Conservation (phyloP, 2,113 vertebrate genomes). For the Aspiorhynchus laticeps region DNA sequence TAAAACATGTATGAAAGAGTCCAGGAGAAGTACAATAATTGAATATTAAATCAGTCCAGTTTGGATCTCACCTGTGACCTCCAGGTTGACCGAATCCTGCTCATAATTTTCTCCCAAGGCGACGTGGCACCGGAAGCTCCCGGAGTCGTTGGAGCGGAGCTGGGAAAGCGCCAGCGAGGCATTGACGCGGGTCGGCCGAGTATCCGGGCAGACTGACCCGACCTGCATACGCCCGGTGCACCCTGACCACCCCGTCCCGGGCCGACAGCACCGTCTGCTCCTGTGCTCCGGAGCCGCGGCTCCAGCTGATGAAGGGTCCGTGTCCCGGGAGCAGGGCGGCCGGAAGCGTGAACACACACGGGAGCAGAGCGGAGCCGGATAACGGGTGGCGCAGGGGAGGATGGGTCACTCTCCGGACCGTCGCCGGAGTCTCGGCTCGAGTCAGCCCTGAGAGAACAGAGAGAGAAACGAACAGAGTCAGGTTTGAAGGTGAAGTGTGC, state of each 20-base stretch:
- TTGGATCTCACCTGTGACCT: constrained; percentile 86
- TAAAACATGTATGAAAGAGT: not conserved
- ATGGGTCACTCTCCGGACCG: constrained; percentile 80
- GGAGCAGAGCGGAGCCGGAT: constrained; percentile 82
- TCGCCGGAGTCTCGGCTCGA: constrained; percentile 78
- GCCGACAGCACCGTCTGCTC: constrained; percentile 84
- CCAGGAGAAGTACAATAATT: not conserved
- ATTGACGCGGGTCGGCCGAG: constrained; percentile 76
- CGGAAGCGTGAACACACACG: constrained; percentile 83
- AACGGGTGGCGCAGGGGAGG: constrained; percentile 72
- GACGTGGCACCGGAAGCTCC: constrained; percentile 90
- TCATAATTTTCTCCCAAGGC: constrained; percentile 86
- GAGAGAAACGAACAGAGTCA: constrained; percentile 9
- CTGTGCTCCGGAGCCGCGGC: constrained; percentile 72
- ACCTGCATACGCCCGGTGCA: constrained; percentile 85
- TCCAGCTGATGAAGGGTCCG: constrained; percentile 87
- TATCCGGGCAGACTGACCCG: constrained; percentile 84
- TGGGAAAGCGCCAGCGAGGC: constrained; percentile 83
- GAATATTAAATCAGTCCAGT: not conserved
- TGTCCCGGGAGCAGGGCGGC: constrained; percentile 54
- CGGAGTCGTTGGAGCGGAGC: constrained; percentile 86
- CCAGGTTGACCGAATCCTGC: constrained; percentile 86
- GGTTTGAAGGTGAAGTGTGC: too few relatives aligned
- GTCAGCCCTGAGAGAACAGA: constrained; percentile 68
- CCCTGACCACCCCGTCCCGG: constrained; percentile 85